These are phyloP conservation scores for Chlamydotis undulata DNA, from an alignment of 2,113 vertebrate genomes.

Conservation along the genomic window DNA sequence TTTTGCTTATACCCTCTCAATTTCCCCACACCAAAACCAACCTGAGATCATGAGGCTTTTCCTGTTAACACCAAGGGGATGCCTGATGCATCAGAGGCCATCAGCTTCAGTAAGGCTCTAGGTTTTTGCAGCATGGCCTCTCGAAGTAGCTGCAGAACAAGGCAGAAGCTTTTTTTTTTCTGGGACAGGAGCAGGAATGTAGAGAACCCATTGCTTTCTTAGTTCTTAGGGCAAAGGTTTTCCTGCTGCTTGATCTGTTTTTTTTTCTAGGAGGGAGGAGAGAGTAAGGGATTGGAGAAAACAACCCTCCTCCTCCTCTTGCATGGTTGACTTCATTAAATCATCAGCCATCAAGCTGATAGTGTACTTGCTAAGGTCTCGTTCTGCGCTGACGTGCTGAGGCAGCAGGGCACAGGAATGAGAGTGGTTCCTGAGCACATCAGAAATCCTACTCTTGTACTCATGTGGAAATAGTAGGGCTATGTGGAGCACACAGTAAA, in stretches of 20 bases:
- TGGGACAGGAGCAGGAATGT: not conserved
- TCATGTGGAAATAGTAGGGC: not conserved
- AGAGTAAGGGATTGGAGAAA: conserved; percentile 27
- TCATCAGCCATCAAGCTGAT: not conserved
- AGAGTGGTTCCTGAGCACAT: not conserved
- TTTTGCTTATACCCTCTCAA: not conserved
- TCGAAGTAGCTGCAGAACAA: not conserved
- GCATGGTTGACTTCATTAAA: not conserved
- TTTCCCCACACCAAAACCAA: not conserved
- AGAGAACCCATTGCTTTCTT: not conserved
- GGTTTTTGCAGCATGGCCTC: not conserved
- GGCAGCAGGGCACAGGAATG: not conserved
- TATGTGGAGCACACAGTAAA: not conserved
- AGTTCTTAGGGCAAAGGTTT: conserved; percentile 49
- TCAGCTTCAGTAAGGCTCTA: not conserved
- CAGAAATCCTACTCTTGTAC: not conserved
- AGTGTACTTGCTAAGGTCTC: not conserved
- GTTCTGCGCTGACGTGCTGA: not conserved
- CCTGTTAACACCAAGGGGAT: not conserved
- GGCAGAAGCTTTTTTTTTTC: not conserved
- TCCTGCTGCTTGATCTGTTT: not conserved
- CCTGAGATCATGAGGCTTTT: not conserved
- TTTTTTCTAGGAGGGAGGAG: conserved; percentile 20
- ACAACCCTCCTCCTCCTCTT: conserved; percentile 2
- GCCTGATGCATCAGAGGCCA: not conserved